A percentile compares a stretch with the other conserved stretches of the same genome.
Conservation (phyloP, 2,888 invertebrate genomes). For the Perithous albicinctus region DNA sequence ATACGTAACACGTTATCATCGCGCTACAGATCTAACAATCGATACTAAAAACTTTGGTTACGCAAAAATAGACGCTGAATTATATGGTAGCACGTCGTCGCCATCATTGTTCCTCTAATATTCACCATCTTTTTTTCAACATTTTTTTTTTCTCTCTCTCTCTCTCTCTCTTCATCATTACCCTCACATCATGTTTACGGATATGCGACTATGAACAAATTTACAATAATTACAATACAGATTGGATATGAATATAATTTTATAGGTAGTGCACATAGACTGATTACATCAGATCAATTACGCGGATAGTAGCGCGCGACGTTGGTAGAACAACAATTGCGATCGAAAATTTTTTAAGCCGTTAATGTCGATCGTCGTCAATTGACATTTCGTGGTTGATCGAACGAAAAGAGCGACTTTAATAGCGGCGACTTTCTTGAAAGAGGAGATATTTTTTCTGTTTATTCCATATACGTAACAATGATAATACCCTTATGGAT, state of each 20-base stretch:
- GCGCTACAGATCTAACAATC: constrained; percentile 66
- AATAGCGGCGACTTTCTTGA: neutral
- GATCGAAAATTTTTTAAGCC: constrained; percentile 30
- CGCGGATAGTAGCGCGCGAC: constrained; percentile 59
- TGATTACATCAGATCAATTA: constrained; percentile 76
- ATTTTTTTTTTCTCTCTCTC: constrained; percentile 42
- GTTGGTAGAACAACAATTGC: constrained; percentile 55
- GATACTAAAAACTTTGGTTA: constrained; percentile 82
- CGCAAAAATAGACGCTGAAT: constrained; percentile 82
- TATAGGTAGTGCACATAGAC: constrained; percentile 78
- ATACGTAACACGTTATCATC: constrained; percentile 61
- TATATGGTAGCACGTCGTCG: constrained; percentile 72
- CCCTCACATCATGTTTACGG: constrained; percentile 63
- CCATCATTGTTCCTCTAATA: constrained; percentile 54
- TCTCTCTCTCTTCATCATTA: constrained; percentile 56
- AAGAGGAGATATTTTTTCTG: neutral
- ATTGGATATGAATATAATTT: constrained; percentile 75
- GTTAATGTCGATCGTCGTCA: constrained; percentile 26
- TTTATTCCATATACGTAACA: neutral
- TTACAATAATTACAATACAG: constrained; percentile 81
- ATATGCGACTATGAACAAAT: constrained; percentile 80
- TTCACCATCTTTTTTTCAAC: constrained; percentile 36
- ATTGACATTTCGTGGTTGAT: constrained; percentile 21
- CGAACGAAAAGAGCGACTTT: constrained; percentile 15
- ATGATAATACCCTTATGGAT: neutral